Percentiles rank a stretch among this genome's conserved stretches.
Conservation (phyloP, 2,888 invertebrate genomes). For the Griposia aprilina region DNA sequence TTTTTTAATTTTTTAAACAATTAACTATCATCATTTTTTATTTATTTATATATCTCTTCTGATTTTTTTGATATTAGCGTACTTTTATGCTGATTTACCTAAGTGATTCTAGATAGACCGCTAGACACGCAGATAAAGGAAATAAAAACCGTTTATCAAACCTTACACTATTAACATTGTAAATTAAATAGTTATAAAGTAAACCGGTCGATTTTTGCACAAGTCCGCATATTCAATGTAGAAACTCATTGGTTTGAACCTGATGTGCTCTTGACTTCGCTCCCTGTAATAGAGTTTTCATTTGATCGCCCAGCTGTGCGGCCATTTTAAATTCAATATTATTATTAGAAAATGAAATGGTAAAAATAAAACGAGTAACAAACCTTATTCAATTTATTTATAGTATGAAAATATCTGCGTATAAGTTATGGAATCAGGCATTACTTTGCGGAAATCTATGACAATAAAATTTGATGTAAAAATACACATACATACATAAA, state of each 20-base stretch:
- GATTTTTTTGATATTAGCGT: background rate
- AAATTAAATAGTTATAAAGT: background rate
- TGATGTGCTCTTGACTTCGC: constrained; percentile 14
- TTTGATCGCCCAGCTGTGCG: constrained; percentile 36
- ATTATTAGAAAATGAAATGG: background rate
- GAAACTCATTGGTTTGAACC: constrained; percentile 16
- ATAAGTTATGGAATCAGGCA: background rate
- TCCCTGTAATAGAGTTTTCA: constrained; percentile 37
- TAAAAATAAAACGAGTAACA: background rate
- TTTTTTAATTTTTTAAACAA: background rate
- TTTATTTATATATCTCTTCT: background rate
- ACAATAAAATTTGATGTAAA: too few relatives aligned
- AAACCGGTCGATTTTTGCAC: background rate
- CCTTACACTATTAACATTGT: background rate
- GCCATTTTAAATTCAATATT: constrained; percentile 34
- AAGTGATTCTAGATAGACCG: background rate
- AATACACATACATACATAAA: too few relatives aligned
- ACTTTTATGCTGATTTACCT: background rate
- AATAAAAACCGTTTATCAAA: background rate
- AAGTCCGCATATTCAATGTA: background rate
- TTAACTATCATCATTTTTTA: too few relatives aligned
- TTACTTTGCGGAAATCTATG: too few relatives aligned
- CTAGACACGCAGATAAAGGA: background rate
- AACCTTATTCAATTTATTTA: background rate
- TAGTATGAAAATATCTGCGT: background rate